Percentiles rank a stretch among this genome's conserved stretches.
Evolutionary conservation across 1,140 invertebrate species (phyloP).

Genomic region (Drosophila athabasca): DNA sequence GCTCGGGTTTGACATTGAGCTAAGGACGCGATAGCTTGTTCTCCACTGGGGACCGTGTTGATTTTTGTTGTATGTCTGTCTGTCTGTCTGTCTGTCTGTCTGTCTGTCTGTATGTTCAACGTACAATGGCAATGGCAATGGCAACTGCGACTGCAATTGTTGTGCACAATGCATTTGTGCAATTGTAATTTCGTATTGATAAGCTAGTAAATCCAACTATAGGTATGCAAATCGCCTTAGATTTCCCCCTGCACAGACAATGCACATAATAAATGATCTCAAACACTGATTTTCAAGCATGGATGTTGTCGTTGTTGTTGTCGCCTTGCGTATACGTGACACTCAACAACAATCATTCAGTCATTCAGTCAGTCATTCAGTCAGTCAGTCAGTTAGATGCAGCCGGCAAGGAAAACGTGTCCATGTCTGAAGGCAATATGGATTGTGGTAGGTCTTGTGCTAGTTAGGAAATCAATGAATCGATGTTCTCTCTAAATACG

Average conservation of each 20-base stretch:
- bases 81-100: too few species aligned
- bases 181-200: constrained; percentile 65
- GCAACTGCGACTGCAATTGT: background rate
- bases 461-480: background rate
- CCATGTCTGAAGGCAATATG: constrained; percentile 31
- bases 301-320: constrained; percentile 11
- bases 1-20: constrained; percentile 68
- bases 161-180: constrained; percentile 44
- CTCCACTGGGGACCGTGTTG: constrained; percentile 2
- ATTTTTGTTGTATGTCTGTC: too few species aligned
- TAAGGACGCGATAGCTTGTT: constrained; percentile 59
- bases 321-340: constrained; percentile 33
- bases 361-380: background rate
- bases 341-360: background rate
- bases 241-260: constrained; percentile 31
- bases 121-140: constrained; percentile 1
- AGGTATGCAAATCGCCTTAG: constrained; percentile 59
- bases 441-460: constrained; percentile 52
- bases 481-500: background rate
- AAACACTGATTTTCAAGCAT: constrained; percentile 36
- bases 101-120: too few species aligned
- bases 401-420: constrained; percentile 25
- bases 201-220: constrained; percentile 38
- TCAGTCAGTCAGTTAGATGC: constrained; percentile 1
- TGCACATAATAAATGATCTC: constrained; percentile 62